Evolutionary conservation across 2,888 invertebrate genomes (phyloP), one percentile per base, ranked within the genome.

Genomic region (Melieria picta): DNA sequence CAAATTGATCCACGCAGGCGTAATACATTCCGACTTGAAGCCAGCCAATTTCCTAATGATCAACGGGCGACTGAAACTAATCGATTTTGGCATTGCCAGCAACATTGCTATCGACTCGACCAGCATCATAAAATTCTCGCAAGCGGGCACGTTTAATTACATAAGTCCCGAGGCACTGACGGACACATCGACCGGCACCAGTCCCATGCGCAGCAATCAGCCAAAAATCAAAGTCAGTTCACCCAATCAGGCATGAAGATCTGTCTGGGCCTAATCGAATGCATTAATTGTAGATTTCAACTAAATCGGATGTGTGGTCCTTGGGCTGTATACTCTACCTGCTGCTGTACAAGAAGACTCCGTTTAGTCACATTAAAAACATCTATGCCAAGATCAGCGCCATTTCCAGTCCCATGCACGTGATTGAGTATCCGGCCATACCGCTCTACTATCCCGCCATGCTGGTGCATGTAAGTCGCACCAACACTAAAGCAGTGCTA

Each of bases 71-170:
- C 87, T 99, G 69, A 99, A 99, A 88, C 88, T 99, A 72, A 99
- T 99, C 77, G 99, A 99, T 89, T 99, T 99, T 88, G 99, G 98
- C 68, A 97, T 99, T 81, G 95, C 98, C 63, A 94, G 95, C 62
- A 92, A 93, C 66, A 91, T 98, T 77, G 93, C 94, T 79, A 90
- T 90, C 71, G 97, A 98, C 86, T 93, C 93, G 85, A 98, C 98
- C 0, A 95, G 94, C 80, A 94, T 97, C 71, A 90, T 94, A 66
- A 95, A 94, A 85, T 90, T 93, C 80, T 91, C 91, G 78, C 91
- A 93, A 75, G 91, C 93, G 71, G 98, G 98, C 64, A 97, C 98
- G 0, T 92, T 94, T 83, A 97, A 96, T 86, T 99, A 97, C 87
- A 98, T 99, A 88, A 96, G 97, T 85, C 98, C 98, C 0, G 98